phyloP scores from a whole-genome alignment of 2,888 invertebrate species.

The Teleogryllus oceanicus region DNA sequence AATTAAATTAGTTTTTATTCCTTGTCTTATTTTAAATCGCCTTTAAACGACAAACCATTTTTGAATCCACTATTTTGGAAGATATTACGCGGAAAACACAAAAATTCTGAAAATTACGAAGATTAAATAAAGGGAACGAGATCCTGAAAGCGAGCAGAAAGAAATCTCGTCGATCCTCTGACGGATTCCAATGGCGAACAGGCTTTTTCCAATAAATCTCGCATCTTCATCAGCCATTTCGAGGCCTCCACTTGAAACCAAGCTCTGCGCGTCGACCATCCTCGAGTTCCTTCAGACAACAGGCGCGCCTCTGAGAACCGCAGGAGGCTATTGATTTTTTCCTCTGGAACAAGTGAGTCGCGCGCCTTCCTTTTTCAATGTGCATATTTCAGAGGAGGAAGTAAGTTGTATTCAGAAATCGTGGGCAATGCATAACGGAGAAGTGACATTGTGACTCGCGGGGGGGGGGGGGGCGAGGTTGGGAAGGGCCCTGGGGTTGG shows the following conservation, averaged over 20 bases:
- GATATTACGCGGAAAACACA: too few relatives aligned
- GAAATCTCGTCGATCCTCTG: too few relatives aligned
- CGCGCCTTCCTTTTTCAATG: neutral
- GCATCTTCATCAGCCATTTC: too few relatives aligned
- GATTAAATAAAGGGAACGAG: too few relatives aligned
- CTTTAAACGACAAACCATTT: too few relatives aligned
- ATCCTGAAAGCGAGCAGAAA: too few relatives aligned
- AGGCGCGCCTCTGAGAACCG: neutral
- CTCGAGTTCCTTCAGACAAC: neutral
- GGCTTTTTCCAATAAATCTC: too few relatives aligned
- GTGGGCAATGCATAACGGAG: neutral
- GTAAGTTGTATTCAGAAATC: slow-evolving; percentile 18
- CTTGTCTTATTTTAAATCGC: too few relatives aligned
- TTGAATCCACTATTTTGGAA: too few relatives aligned
- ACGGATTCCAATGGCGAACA: too few relatives aligned
- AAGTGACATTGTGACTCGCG: neutral
- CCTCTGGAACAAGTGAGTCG: neutral
- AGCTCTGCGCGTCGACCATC: neutral
- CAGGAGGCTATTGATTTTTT: neutral
- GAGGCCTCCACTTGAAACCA: neutral
- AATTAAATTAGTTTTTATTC: too few relatives aligned
- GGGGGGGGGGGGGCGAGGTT: neutral
- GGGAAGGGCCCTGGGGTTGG: neutral
- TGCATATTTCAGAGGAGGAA: slow-evolving; percentile 1
- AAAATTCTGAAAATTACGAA: too few relatives aligned